These are phyloP conservation scores for Hypercompe scribonia DNA, from an alignment of 2,888 invertebrate species.

Conservation along the genomic window DNA sequence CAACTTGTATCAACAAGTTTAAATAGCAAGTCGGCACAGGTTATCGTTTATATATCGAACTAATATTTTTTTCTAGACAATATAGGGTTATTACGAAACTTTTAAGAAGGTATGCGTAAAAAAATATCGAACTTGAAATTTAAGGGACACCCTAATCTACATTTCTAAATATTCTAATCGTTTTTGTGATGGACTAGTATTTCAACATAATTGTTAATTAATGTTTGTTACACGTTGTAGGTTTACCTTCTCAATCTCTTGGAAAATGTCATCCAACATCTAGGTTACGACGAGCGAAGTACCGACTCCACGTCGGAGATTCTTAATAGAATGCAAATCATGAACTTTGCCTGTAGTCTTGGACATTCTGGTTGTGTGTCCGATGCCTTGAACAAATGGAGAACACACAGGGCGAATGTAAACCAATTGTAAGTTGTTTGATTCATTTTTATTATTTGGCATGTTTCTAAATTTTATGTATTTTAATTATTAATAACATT, in stretches of 20 bases:
- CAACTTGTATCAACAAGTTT: no score
- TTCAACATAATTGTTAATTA: background rate
- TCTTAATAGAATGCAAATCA: conserved; percentile 86
- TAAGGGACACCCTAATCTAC: no score
- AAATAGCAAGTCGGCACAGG: no score
- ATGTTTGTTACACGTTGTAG: conserved; percentile 53
- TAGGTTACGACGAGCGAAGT: conserved; percentile 81
- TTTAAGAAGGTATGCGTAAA: no score
- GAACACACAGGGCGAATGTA: conserved; percentile 54
- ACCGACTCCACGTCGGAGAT: conserved; percentile 85
- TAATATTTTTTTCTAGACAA: no score
- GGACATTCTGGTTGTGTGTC: conserved; percentile 86
- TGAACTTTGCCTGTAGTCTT: conserved; percentile 89
- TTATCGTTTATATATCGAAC: no score
- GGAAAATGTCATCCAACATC: conserved; percentile 73
- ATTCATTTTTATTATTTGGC: background rate
- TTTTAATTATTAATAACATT: no score
- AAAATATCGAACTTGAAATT: no score
- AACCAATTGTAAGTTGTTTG: conserved; percentile 56
- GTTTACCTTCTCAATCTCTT: conserved; percentile 80
- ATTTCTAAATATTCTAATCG: no score
- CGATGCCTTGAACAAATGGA: conserved; percentile 75
- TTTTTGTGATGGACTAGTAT: background rate
- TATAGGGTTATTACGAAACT: no score
- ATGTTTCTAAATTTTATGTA: no score